Evolutionary conservation across 2,888 invertebrate species (phyloP).

Genomic region (Scaptomyza flava): DNA sequence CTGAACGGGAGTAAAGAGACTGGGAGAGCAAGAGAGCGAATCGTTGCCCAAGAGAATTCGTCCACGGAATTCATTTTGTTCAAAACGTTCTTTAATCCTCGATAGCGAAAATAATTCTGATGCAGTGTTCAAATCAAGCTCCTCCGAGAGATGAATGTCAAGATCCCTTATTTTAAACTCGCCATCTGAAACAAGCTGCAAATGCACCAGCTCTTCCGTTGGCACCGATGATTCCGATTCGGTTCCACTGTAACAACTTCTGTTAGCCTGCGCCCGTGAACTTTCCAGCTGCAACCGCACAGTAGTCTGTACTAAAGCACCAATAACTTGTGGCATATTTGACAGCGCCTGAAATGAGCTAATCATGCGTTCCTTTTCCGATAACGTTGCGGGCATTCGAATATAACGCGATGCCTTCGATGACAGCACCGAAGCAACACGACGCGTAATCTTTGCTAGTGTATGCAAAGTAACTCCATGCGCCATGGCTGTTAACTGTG

Average conservation of each 20-base stretch:
- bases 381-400: slow-evolving; percentile 79
- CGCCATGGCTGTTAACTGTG: slow-evolving; percentile 68
- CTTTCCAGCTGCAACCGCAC: slow-evolving; percentile 58
- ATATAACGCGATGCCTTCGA: slow-evolving; percentile 80
- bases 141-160: slow-evolving; percentile 62
- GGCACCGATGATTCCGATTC: slow-evolving; percentile 16
- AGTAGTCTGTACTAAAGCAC: slow-evolving; percentile 66
- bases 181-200: slow-evolving; percentile 77
- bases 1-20: slow-evolving; percentile 73
- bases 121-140: slow-evolving; percentile 42
- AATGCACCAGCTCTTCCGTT: slow-evolving; percentile 55
- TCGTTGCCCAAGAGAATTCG: slow-evolving; percentile 74
- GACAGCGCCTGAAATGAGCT: slow-evolving; percentile 74
- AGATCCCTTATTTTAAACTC: slow-evolving; percentile 77
- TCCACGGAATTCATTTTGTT: slow-evolving; percentile 81
- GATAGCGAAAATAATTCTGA: slow-evolving; percentile 69
- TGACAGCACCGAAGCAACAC: slow-evolving; percentile 73
- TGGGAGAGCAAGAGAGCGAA: slow-evolving; percentile 64
- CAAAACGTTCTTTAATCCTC: slow-evolving; percentile 78
- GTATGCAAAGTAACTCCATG: slow-evolving; percentile 73
- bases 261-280: slow-evolving; percentile 8
- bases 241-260: slow-evolving; percentile 11
- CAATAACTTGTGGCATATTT: slow-evolving; percentile 80
- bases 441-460: slow-evolving; percentile 73
- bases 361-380: slow-evolving; percentile 77